Evolutionary conservation across 2,797 vertebrate species (phyloP), one percentile per base, ranked within the genome.

Genomic region (Hafferia zeledoni): DNA sequence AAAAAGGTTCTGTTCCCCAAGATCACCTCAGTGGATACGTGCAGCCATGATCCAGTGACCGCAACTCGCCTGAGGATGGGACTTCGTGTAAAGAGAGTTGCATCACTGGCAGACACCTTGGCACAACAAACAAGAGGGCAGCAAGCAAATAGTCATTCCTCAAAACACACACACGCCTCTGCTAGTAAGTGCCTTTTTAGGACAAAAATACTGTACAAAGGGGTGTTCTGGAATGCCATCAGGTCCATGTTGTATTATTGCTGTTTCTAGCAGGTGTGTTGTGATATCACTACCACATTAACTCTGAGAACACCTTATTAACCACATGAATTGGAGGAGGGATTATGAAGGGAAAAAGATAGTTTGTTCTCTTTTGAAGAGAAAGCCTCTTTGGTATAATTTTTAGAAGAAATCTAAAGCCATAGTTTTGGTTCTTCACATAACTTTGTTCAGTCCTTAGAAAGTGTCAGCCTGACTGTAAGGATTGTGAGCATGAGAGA

Each of bases 61-160:
- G 22, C 93, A 52, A 84, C 72, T 95, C 8, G 4, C n/a, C 69
- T 43, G 50, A 68, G 75, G 27, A 75, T 0, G 1, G 85, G 83
- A 59, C 39, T 35, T 90, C 93, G 95, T 92, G 83, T 39, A 93
- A 95, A 94, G 92, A 95, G 60, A 25, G 68, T 92, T 94, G 93
- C 78, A 49, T 94, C 89, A 61, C 43, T 94, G 95, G 75, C 74
- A 82, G 78, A 55, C 35, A 92, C n/a, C 13, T 55, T 4, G 8
- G 83, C 76, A 81, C 76, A 87, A 27, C 95, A 98, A 98, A 97
- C 70, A 95, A 47, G 44, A 74, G 74, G 90, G 74, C 86, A 81
- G 65, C 2, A 7, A 67, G 81, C 87, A 92, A 94, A 92, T 11
- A 91, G 55, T 33, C 3, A 3, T 87, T 92, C 88, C 31, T 90